phyloP scores from a whole-genome alignment of 2,888 invertebrate genomes.

The Euplagia quadripunctaria region DNA sequence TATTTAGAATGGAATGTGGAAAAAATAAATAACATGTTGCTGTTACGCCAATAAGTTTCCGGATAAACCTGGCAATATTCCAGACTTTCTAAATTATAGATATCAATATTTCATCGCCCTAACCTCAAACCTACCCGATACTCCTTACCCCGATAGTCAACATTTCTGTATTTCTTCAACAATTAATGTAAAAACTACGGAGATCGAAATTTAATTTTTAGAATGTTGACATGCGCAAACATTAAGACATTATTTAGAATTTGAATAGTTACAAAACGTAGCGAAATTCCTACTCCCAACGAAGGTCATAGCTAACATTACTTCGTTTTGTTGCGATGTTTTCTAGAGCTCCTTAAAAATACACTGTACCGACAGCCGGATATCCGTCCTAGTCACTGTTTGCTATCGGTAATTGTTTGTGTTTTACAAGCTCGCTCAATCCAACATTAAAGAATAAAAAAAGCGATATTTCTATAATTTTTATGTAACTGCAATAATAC shows the following conservation, averaged over 20 bases:
- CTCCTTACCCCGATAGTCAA: conserved; percentile 12
- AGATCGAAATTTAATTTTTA: not conserved
- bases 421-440: not conserved
- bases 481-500: not conserved
- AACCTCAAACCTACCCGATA: conserved; percentile 27
- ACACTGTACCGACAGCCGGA: not conserved
- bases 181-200: not conserved
- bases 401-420: not conserved
- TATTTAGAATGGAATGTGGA: conserved; percentile 81
- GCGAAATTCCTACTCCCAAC: not conserved
- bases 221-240: not conserved
- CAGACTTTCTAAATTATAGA: conserved; percentile 64
- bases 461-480: not conserved
- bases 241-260: not conserved
- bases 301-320: not conserved
- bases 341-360: not conserved
- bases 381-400: not conserved
- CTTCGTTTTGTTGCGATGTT: not conserved
- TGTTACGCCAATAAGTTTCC: conserved; percentile 73
- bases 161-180: not conserved
- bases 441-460: not conserved
- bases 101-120: conserved; percentile 40
- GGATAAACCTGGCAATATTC: conserved; percentile 72
- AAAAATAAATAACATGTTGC: conserved; percentile 67
- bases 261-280: not conserved